Evolutionary conservation across 2,113 vertebrate genomes (phyloP), one percentile per base, ranked within the genome.

Genomic region (Rhea pennata): DNA sequence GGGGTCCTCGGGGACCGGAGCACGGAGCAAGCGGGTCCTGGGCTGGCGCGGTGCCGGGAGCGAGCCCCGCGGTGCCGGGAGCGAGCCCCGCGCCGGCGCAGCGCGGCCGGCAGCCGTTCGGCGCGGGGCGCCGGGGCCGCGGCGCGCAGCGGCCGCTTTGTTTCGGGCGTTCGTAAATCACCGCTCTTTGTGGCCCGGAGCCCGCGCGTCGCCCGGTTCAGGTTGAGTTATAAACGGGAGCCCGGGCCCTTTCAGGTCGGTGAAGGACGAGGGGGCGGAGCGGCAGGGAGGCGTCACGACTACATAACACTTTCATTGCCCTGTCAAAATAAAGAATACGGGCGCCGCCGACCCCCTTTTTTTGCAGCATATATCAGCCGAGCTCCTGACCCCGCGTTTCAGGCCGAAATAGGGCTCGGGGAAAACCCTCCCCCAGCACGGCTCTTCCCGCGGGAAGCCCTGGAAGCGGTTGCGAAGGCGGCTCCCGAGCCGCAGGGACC

Each of bases 271-370:
- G 85, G 91, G 91, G 95, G 91, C 64, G 95, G 91, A 84, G 92
- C 91, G 85, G 93, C 72, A 3, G 93, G 95, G 93, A 81, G 93
- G 93, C 91, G 69, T 89, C 93, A 87, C 73, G 70, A 87, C 91
- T 84, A 93, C 95, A 93, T 93, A 93, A 93, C 93, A 95, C 93
- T 95, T 95, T 95, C 93, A 93, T 90, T 93, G 93, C 83, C 82
- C 93, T 95, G 95, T 92, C 93, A 96, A 81, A 81, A 92, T 81
- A 95, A 95, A 96, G 92, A 95, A 95, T 95, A 81, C 89, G 8
- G 3, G n/a, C 6, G 9, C 93, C 77, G 91, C 73, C 73, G 19
- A 83, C 81, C 92, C 54, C 89, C 86, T 74, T 54, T 40, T 72
- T 22, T 4, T 12, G 88, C 73, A 13, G 88, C 85, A 87, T 90